Conservation (phyloP, 1,140 invertebrate species). For the Atta texana region DNA sequence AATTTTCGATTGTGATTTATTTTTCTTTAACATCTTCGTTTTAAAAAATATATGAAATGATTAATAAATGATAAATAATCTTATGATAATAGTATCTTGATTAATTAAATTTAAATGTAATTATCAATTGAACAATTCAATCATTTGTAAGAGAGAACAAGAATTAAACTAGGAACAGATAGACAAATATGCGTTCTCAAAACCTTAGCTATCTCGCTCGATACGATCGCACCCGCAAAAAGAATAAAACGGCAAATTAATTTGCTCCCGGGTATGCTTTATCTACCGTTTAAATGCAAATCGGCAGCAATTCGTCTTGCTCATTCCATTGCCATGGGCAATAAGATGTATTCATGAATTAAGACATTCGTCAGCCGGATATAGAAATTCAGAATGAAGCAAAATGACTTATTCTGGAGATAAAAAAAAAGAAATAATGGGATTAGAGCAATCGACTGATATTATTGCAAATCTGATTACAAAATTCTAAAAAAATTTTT, state of each 20-base stretch:
- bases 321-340: conserved; percentile 69
- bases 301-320: conserved; percentile 74
- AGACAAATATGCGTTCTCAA: conserved; percentile 3
- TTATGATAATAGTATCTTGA: background rate
- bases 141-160: conserved; percentile 16
- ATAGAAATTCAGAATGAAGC: conserved; percentile 4
- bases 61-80: background rate
- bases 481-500: conserved; percentile 14
- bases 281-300: conserved; percentile 74
- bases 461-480: background rate
- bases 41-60: background rate
- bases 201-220: conserved; percentile 20
- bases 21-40: background rate
- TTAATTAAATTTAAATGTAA: conserved; percentile 11
- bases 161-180: conserved; percentile 8
- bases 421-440: background rate
- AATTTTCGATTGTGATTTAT: background rate
- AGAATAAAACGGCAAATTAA: conserved; percentile 72
- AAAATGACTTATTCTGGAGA: background rate
- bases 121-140: conserved; percentile 36
- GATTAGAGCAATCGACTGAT: background rate
- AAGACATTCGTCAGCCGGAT: conserved; percentile 66
- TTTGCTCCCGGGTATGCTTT: conserved; percentile 67
- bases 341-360: conserved; percentile 70
- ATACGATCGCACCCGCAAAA: conserved; percentile 32